phyloP scores from a whole-genome alignment of 2,888 invertebrate species.

The Eristalinus aeneus region DNA sequence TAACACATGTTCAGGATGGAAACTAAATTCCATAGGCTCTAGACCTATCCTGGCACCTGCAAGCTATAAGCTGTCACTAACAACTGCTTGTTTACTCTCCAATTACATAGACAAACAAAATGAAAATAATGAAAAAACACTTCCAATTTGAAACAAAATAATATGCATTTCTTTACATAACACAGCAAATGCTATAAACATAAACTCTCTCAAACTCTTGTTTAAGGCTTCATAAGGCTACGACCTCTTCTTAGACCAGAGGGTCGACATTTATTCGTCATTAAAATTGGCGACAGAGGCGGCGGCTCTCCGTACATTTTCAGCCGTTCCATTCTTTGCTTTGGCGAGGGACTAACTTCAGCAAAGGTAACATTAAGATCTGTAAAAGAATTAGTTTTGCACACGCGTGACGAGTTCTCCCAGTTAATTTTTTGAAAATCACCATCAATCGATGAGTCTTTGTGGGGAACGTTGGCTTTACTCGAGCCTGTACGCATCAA shows the following conservation, averaged over 20 bases:
- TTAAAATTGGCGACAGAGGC: slow-evolving; percentile 72
- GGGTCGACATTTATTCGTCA: slow-evolving; percentile 58
- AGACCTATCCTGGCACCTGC: no score
- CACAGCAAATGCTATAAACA: slow-evolving; percentile 18
- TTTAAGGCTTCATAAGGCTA: slow-evolving; percentile 48
- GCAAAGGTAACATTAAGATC: slow-evolving; percentile 51
- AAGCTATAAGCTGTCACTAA: no score
- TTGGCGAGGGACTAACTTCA: slow-evolving; percentile 70
- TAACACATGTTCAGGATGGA: no score
- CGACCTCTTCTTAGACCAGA: slow-evolving; percentile 55
- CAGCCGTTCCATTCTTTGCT: slow-evolving; percentile 72
- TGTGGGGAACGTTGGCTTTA: neutral
- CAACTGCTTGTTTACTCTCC: no score
- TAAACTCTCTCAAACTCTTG: neutral
- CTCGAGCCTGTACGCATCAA: slow-evolving; percentile 9
- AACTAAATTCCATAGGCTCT: no score
- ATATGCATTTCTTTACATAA: slow-evolving; percentile 42
- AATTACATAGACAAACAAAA: no score
- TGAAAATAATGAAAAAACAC: neutral
- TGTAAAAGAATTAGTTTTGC: slow-evolving; percentile 23
- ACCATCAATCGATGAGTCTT: slow-evolving; percentile 51
- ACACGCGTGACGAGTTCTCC: slow-evolving; percentile 51
- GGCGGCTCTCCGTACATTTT: slow-evolving; percentile 74
- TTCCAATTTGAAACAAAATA: neutral
- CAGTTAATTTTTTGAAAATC: slow-evolving; percentile 72